A percentile compares a stretch with the other conserved stretches of the same genome.
Evolutionary conservation across 2,888 invertebrate genomes (phyloP).

Genomic region (Xestoiulus laeticollis): DNA sequence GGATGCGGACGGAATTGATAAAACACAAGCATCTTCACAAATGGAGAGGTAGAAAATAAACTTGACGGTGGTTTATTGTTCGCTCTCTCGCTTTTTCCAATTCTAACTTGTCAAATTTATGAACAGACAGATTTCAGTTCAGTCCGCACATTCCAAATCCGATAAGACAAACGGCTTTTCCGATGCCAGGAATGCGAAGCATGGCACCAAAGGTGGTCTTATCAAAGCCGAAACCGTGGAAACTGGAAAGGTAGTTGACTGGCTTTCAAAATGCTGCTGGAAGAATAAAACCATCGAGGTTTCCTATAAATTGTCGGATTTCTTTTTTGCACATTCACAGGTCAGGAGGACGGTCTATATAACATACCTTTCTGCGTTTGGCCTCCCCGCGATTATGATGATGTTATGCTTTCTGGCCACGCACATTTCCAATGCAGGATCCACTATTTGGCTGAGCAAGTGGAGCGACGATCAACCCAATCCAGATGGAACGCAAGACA

Average conservation of each 20-base stretch:
- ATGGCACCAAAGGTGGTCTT: constrained; percentile 57
- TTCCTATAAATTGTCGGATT: background rate
- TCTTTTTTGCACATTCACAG: background rate
- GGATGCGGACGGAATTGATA: background rate
- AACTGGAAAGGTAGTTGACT: constrained; percentile 65
- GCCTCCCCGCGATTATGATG: constrained; percentile 75
- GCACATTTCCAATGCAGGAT: constrained; percentile 79
- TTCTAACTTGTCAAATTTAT: background rate
- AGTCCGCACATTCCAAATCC: background rate
- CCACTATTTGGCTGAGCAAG: constrained; percentile 71
- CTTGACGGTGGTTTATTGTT: background rate
- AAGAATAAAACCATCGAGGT: background rate
- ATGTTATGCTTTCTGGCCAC: constrained; percentile 76
- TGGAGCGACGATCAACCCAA: constrained; percentile 55
- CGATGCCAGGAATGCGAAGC: background rate
- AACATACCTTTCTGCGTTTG: constrained; percentile 86
- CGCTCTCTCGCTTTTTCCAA: background rate
- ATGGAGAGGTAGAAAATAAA: background rate
- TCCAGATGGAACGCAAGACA: constrained; percentile 63
- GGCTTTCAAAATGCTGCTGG: background rate
- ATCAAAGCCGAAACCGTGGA: constrained; percentile 67
- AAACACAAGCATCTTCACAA: background rate
- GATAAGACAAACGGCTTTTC: background rate
- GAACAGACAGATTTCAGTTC: background rate
- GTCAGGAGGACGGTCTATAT: constrained; percentile 70